Conservation (phyloP, 2,113 vertebrate genomes). For the Galeopterus variegatus region DNA sequence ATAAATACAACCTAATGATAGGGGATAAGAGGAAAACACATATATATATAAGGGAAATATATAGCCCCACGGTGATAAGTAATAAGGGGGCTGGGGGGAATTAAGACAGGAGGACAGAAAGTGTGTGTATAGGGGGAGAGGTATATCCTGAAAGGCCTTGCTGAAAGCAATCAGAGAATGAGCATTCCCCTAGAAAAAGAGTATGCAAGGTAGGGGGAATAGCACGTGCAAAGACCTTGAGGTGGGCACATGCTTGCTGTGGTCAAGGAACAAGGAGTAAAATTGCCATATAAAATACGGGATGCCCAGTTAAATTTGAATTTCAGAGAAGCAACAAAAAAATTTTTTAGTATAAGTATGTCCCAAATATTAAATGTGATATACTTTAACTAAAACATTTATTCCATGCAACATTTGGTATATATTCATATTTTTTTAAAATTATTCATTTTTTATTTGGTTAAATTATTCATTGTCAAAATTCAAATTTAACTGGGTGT, state of each 20-base stretch:
- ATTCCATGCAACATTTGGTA: background rate
- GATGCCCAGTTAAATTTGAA: background rate
- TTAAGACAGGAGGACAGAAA: background rate
- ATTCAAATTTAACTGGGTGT: conserved; percentile 5
- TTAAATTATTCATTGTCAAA: background rate
- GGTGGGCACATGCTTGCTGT: background rate
- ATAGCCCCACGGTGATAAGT: background rate
- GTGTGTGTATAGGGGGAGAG: rapidly evolving
- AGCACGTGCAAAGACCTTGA: background rate
- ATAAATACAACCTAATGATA: background rate
- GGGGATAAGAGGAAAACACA: background rate
- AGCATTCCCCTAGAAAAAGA: background rate
- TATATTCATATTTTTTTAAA: conserved; percentile 46
- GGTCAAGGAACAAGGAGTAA: background rate
- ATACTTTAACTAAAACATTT: background rate
- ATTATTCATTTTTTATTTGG: background rate
- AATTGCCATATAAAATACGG: background rate
- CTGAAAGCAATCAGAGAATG: background rate
- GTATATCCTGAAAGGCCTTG: background rate
- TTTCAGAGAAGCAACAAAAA: conserved; percentile 8
- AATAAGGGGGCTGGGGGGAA: background rate
- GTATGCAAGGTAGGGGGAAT: background rate
- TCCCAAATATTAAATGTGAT: background rate
- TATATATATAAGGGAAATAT: too few relatives aligned
- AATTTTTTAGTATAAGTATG: conserved; percentile 28